Percentiles rank a stretch among this genome's conserved stretches.
Conservation (phyloP, 2,888 invertebrate species). For the Gibbula magus region DNA sequence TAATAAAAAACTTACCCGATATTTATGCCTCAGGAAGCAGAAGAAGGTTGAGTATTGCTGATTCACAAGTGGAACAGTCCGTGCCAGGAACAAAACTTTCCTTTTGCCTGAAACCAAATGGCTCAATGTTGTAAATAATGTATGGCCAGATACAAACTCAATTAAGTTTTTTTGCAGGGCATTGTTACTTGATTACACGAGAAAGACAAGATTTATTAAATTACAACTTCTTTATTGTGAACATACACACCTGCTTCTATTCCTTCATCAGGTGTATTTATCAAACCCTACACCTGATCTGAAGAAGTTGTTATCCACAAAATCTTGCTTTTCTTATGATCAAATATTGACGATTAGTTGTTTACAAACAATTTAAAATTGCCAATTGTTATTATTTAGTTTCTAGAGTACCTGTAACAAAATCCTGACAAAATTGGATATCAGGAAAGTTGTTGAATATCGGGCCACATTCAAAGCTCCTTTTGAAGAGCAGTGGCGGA, state of each 20-base stretch:
- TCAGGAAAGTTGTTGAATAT: too few species aligned
- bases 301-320: too few species aligned
- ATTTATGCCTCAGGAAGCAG: conserved; percentile 33
- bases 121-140: background rate
- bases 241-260: background rate
- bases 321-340: too few species aligned
- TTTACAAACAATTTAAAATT: too few species aligned
- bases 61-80: conserved; percentile 48
- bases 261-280: background rate
- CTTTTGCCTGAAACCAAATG: background rate
- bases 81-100: conserved; percentile 47
- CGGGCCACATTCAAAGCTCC: too few species aligned
- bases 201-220: background rate
- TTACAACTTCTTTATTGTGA: too few species aligned
- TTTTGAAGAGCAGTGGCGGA: too few species aligned
- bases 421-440: too few species aligned
- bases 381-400: too few species aligned
- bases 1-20: background rate
- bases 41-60: conserved; percentile 46
- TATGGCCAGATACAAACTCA: background rate
- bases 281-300: too few species aligned
- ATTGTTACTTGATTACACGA: background rate
- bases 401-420: too few species aligned
- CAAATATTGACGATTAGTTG: too few species aligned
- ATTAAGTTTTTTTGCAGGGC: background rate